Percentiles rank a stretch among this genome's conserved stretches.
These are phyloP conservation scores for Pachymerium ferrugineum DNA, from an alignment of 2,888 invertebrate genomes.

Conservation along the genomic window DNA sequence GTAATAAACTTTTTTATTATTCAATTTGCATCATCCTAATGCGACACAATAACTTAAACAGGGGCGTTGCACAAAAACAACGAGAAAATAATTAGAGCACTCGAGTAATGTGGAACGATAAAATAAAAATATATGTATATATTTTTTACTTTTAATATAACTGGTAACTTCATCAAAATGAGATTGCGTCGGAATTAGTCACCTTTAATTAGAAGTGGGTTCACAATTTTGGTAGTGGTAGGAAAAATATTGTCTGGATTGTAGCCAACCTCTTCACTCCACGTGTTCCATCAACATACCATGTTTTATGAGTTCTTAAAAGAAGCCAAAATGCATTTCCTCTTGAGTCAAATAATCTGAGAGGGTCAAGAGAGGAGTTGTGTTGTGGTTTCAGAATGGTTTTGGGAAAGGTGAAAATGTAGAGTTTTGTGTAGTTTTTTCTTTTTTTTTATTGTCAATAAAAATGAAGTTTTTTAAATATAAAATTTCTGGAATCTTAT, in stretches of 20 bases:
- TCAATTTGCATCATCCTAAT: slow-evolving; percentile 6
- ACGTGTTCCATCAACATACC: background rate
- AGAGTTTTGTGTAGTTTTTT: too few species aligned
- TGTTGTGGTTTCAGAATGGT: too few species aligned
- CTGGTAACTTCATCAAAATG: background rate
- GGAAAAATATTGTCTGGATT: too few species aligned
- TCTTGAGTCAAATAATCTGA: background rate
- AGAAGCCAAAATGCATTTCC: background rate
- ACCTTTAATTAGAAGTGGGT: background rate
- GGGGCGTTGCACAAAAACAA: slow-evolving; percentile 8
- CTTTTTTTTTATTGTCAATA: too few species aligned
- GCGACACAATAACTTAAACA: slow-evolving; percentile 15
- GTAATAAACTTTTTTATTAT: background rate
- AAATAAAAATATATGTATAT: too few species aligned
- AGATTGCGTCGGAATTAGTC: background rate
- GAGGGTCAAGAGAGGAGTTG: too few species aligned
- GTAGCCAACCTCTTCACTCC: background rate
- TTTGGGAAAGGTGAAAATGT: too few species aligned
- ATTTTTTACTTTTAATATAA: background rate
- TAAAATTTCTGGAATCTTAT: too few species aligned
- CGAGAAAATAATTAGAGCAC: slow-evolving; percentile 18
- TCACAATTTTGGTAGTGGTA: too few species aligned
- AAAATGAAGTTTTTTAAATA: too few species aligned
- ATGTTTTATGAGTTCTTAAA: slow-evolving; percentile 9
- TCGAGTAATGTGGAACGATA: slow-evolving; percentile 1